Evolutionary conservation across 1,140 invertebrate genomes (phyloP), one percentile per base, ranked within the genome.

Genomic region (Cephus cinctus): DNA sequence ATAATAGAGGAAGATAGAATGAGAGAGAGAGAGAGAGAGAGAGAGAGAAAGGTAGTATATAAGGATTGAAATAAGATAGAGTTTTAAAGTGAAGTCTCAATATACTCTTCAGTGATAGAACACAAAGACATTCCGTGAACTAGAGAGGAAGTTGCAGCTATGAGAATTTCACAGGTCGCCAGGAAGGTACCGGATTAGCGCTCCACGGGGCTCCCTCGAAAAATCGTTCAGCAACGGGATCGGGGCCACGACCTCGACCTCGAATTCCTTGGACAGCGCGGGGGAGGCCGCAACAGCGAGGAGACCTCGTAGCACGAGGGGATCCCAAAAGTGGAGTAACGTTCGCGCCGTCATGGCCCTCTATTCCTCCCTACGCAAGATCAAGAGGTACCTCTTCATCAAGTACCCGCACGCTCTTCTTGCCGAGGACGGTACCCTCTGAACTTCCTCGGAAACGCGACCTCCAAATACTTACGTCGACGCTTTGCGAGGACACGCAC

Each of bases 331-430:
- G 67, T 91, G 88, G 88, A 86, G 85, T 76, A 89, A 89, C 77
- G 80, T 91, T 50, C 81, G 87, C 65, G 88, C 88, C 58, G 88
- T 90, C 60, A 88, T 90, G 86, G 86, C 88, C 59, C 88, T 89
- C 79, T 90, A 90, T 81, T 86, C 87, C 77, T 86, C 87, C 59
- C 83, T 91, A 63, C 83, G 89, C 76, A 88, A 88, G 79, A 90
- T 91, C 78, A 90, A 90, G 86, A 91, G 88, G 88, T 90, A 83
- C 61, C 71, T 63, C 25, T 27, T n/a, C 25, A 8, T 8, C 25
- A n/a, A 8, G 25, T 27, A n/a, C 25, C 25, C n/a, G n/a, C n/a
- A 14, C 14, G 18, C 20, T 47, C 55, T 60, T 40, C 16, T 45
- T 36, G 54, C 56, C 53, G 54, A 45, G 54, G 56, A 61, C 53